A percentile compares a stretch with the other conserved stretches of the same genome.
Conservation (phyloP, 2,113 vertebrate species). For the Brachypteracias leptosomus region DNA sequence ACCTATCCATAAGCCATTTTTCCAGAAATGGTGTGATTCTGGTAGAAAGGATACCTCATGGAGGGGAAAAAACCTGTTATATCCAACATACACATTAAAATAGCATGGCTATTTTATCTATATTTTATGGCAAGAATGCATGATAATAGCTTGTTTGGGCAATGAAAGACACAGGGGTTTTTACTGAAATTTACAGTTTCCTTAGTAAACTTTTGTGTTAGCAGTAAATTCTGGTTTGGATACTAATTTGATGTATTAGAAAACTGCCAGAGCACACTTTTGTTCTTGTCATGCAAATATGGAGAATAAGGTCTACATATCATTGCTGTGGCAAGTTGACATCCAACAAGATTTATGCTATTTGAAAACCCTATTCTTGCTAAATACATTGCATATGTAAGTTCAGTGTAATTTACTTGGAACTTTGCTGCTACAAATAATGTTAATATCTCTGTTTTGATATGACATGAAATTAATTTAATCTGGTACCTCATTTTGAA, state of each 20-base stretch:
- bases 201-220: conserved; percentile 11
- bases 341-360: conserved; percentile 52
- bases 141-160: conserved; percentile 23
- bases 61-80: conserved; percentile 17
- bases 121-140: conserved; percentile 23
- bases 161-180: conserved; percentile 6
- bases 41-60: conserved; percentile 35
- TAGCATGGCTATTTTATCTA: not conserved
- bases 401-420: conserved; percentile 59
- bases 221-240: conserved; percentile 5
- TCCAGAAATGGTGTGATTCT: conserved; percentile 47
- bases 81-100: conserved; percentile 57
- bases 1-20: conserved; percentile 29
- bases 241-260: conserved; percentile 48
- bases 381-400: conserved; percentile 43
- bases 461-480: conserved; percentile 67
- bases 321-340: conserved; percentile 30
- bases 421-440: conserved; percentile 55
- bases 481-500: conserved; percentile 60
- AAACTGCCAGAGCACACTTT: conserved; percentile 32
- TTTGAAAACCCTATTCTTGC: conserved; percentile 54
- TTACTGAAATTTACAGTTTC: conserved; percentile 7
- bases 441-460: conserved; percentile 62
- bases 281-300: conserved; percentile 61
- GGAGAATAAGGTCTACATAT: conserved; percentile 40